These are phyloP conservation scores for Drosophila parabipectinata DNA, from an alignment of 1,140 invertebrate species.

Conservation along the genomic window DNA sequence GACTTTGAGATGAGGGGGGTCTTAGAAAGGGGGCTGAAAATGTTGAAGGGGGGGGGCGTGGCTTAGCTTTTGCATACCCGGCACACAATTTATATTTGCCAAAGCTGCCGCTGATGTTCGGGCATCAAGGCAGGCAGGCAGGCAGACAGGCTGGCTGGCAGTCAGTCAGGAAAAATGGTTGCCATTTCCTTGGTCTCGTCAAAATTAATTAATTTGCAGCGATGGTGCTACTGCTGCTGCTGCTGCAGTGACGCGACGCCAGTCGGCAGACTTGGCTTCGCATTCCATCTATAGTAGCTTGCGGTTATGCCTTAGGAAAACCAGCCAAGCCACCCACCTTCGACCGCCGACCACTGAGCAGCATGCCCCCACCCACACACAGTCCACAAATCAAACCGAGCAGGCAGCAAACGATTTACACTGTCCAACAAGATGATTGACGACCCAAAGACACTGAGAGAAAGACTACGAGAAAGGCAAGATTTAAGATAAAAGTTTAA, in stretches of 20 bases:
- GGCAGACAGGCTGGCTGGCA: constrained; percentile 13
- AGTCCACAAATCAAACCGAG: constrained; percentile 56
- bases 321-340: constrained; percentile 9
- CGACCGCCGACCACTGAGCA: not conserved
- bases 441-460: constrained; percentile 19
- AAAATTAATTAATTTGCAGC: constrained; percentile 81
- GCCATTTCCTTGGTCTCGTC: constrained; percentile 73
- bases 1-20: not conserved
- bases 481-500: too few species aligned
- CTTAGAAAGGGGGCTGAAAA: not conserved
- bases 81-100: constrained; percentile 79
- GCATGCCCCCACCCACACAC: constrained; percentile 15
- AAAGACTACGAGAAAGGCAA: not conserved
- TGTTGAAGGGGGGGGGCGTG: constrained; percentile 12
- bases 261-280: constrained; percentile 25
- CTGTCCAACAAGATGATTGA: constrained; percentile 44
- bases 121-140: constrained; percentile 24
- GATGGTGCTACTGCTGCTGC: constrained; percentile 1
- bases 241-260: constrained; percentile 35
- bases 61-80: constrained; percentile 62
- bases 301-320: constrained; percentile 47
- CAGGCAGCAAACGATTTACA: constrained; percentile 53
- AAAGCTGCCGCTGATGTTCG: constrained; percentile 53
- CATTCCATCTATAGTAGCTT: constrained; percentile 49
- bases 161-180: constrained; percentile 70